Base-by-base conservation (phyloP, 1,140 invertebrate species). In the Meteorus sp. region DNA sequence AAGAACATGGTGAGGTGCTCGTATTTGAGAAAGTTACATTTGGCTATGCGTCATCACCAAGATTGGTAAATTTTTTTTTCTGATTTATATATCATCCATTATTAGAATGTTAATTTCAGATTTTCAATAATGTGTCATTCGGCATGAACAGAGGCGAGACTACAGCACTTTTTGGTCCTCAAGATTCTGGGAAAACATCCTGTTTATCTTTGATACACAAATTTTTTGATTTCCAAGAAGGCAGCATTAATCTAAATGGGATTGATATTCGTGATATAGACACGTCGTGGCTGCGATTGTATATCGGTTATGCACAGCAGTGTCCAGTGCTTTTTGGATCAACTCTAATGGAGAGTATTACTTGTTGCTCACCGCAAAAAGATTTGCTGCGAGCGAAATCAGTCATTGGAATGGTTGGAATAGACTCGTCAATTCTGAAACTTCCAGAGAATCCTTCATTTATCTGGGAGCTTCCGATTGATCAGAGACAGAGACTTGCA, bases 261-360 rank as follows among this genome's bases (percentile, higher is more conserved):
- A 13, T 56, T n/a, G 23, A 45, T 19, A 35, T 45, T 11, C 11
- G 31, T 11, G 13, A 56, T 8, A 17, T 44, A n/a, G 23, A 33
- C 4, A 9, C 23, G 15, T 23, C 37, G 9, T 44, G 41, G 54
- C 54, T 56, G 2, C 39, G 54, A 31, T 39, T 13, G 31, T 19
- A 56, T n/a, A 39, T 56, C 19, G 54, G 54, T 0, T 56, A 29
- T 45, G 54, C 43, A 9, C 54, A 56, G 27, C 54, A 56, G 54
- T 56, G 54, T 33, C 54, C 54, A 20, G 54, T 56, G 29, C 23
- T 56, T 2, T 56, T 56, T 45, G 54, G 54, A 2, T 45, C 54
- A 5, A 56, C 54, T 0, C 15, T 56, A 1, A 39, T 17, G 9
- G 54, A 56, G n/a, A 23, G 54, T 22, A 56, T 56, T 13, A 56